Base-by-base conservation (phyloP, 2,797 vertebrate genomes). In the Clamator glandarius region DNA sequence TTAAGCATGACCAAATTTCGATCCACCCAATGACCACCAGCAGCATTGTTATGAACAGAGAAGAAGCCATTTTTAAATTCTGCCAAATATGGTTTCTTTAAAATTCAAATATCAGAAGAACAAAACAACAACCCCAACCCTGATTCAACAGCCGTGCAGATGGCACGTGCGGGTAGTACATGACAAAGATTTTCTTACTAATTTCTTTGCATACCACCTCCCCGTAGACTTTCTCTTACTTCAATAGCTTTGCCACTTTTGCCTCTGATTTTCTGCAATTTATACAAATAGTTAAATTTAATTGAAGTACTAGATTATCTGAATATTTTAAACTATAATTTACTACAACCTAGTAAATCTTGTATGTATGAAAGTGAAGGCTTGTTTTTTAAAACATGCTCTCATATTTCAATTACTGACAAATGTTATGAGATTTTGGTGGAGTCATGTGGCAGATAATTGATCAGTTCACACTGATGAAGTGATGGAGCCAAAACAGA, bases 241-340 rank as follows among this genome's bases (percentile, higher is more conserved):
- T 90, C 66, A 51, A 59, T 29, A 84, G 29, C 42, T 55, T 84
- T 91, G 44, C 84, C 50, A 64, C 58, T 54, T 92, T 88, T 84
- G 54, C 28, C 26, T 86, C 61, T 57, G 67, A 51, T 78, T 81
- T 89, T 70, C 74, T 78, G 42, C 33, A 31, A 19, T 93, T 92
- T 62, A 91, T 88, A 85, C 91, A 88, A 91, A 72, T 33, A 46
- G 88, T 88, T 86, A 86, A 52, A 84, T 93, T 88, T 87, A 94
- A 68, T 46, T 92, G 57, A 67, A 92, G 48, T 78, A 78, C 36
- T 42, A 93, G 79, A 78, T 91, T 73, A 63, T 86, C 42, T 78
- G n/a, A 73, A 46, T 42, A 35, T 66, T 87, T 89, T 84, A 86
- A 86, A 69, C 25, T 55, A 9, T 46, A 46, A 57, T 5, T 70